phyloP scores from a whole-genome alignment of 2,888 invertebrate genomes.

The Eupithecia centaureata region DNA sequence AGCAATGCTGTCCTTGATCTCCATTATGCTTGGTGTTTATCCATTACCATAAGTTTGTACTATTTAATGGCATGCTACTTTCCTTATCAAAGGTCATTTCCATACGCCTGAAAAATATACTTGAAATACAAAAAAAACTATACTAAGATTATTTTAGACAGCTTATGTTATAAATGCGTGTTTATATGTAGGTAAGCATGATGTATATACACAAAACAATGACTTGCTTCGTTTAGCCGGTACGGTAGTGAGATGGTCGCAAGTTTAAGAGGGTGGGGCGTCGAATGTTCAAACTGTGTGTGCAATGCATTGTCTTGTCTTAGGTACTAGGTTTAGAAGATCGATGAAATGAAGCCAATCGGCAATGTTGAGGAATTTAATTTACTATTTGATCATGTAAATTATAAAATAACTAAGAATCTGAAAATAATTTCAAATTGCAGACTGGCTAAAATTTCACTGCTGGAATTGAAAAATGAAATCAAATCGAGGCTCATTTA shows the following conservation, averaged over 20 bases:
- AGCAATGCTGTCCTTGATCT: constrained; percentile 45
- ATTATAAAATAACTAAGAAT: background rate
- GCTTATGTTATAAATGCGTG: constrained; percentile 63
- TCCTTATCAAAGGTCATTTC: constrained; percentile 48
- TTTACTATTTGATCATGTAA: background rate
- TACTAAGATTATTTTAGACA: constrained; percentile 47
- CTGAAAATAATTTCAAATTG: background rate
- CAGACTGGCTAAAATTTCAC: background rate
- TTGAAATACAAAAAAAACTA: constrained; percentile 21
- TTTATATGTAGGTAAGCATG: constrained; percentile 70
- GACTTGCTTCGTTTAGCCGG: constrained; percentile 63
- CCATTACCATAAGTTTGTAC: constrained; percentile 46
- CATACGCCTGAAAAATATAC: constrained; percentile 32
- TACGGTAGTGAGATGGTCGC: constrained; percentile 59
- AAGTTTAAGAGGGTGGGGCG: constrained; percentile 47
- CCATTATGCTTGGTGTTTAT: constrained; percentile 49
- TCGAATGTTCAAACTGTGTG: constrained; percentile 63
- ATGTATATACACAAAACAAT: constrained; percentile 64
- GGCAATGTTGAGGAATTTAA: constrained; percentile 28
- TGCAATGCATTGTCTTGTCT: constrained; percentile 61
- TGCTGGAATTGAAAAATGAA: background rate
- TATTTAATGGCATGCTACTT: constrained; percentile 51
- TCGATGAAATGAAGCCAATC: constrained; percentile 42
- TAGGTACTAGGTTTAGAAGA: constrained; percentile 49
- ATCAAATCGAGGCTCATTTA: background rate